Conservation (phyloP, 2,888 invertebrate species). For the Eupithecia tripunctaria region DNA sequence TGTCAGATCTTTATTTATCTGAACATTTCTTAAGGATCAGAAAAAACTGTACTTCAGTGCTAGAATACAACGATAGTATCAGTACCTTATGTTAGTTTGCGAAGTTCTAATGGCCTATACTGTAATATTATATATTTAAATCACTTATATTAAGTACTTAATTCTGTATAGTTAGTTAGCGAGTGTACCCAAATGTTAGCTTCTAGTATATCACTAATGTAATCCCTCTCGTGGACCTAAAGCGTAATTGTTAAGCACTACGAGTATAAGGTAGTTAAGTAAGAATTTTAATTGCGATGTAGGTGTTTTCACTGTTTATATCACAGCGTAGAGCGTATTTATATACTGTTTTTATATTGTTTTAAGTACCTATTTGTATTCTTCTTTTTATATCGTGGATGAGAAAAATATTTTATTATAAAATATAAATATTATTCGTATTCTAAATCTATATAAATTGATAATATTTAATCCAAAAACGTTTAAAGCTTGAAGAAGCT, state of each 20-base stretch:
- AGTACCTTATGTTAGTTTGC: neutral
- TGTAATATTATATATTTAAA: neutral
- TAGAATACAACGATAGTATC: neutral
- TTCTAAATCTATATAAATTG: neutral
- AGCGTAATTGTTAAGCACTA: slow-evolving; percentile 68
- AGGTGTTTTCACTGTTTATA: slow-evolving; percentile 53
- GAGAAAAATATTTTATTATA: neutral
- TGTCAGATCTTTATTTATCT: neutral
- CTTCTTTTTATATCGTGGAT: neutral
- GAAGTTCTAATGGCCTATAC: neutral
- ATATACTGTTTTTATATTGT: neutral
- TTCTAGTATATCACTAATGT: slow-evolving; percentile 60
- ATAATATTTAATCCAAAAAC: neutral
- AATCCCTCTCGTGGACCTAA: slow-evolving; percentile 64
- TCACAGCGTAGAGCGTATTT: slow-evolving; percentile 44
- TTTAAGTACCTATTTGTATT: slow-evolving; percentile 9
- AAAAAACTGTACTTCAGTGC: neutral
- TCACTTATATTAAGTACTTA: slow-evolving; percentile 35
- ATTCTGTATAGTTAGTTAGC: slow-evolving; percentile 32
- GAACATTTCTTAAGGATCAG: neutral
- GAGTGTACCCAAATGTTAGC: slow-evolving; percentile 54
- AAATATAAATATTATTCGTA: neutral
- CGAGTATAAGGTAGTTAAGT: slow-evolving; percentile 54
- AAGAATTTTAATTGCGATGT: slow-evolving; percentile 56
- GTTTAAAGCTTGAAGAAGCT: neutral